Evolutionary conservation across 2,888 invertebrate genomes (phyloP), one percentile per base, ranked within the genome.

Genomic region (Thyatira batis): DNA sequence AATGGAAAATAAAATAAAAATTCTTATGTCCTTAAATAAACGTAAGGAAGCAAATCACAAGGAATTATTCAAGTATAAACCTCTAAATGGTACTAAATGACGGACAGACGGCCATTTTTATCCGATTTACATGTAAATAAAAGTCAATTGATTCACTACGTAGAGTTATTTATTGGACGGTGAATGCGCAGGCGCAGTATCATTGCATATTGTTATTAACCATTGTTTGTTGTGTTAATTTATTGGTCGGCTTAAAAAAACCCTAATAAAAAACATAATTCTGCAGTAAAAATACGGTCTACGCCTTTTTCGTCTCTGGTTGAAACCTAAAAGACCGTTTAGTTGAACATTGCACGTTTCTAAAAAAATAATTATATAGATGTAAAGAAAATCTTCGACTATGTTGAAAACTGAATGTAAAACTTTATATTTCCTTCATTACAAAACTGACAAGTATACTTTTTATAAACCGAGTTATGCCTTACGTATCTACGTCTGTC

Each of bases 41-140:
- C 23, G 21, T 45, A 45, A 25, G 13, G 20, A 48, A 27, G 48
- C 20, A 48, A 48, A 27, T 13, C 1, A 27, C 9, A 39, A 39
- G 39, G 39, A 17, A 39, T 27, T 11, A 48, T 48, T 48, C 48
- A 48, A 27, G 11, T 11, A 39, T 39, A 17, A 27, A 25, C 48
- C 48, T 17, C 25, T 27, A 27, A 46, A 50, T 46, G 10, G 10
- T 21, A 17, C 27, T 58, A 67, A 71, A 70, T 65, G 62, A 61
- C 61, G 63, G 65, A 66, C 67, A 58, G 55, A 61, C 66, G 62
- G 65, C 66, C 68, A 66, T 79, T 77, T 75, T 74, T 66, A 72
- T 67, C 50, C 71, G 63, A 81, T 86, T 79, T 80, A 76, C 71
- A 86, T 84, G 81, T 71, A 73, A 81, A 86, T 80, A 74, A 73